Percentiles rank a stretch among this genome's conserved stretches.
Conservation (phyloP, 2,797 vertebrate genomes). For the Hemibagrus guttatus region DNA sequence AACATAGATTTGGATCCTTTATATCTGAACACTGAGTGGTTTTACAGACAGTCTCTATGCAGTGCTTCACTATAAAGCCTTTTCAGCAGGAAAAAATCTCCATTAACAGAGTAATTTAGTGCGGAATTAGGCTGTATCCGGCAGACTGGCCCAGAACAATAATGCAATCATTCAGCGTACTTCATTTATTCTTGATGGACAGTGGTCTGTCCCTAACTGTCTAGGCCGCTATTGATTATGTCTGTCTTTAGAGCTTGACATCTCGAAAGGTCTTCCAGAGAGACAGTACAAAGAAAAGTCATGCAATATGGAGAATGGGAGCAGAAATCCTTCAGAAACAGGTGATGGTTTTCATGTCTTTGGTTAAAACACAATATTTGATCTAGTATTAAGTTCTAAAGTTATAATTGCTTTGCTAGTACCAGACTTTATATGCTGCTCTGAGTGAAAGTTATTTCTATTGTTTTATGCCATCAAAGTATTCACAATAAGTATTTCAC, state of each 20-base stretch:
- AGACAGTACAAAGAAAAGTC: constrained; percentile 32
- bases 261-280: constrained; percentile 40
- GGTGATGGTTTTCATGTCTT: neutral
- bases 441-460: no score
- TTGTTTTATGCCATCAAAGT: no score
- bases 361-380: neutral
- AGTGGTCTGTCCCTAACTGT: constrained; percentile 31
- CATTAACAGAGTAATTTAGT: constrained; percentile 33
- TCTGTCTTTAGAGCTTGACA: constrained; percentile 51
- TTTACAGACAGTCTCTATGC: neutral
- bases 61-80: constrained; percentile 18
- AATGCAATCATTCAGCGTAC: constrained; percentile 30
- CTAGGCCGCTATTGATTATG: constrained; percentile 39
- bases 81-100: constrained; percentile 1
- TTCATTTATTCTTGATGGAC: constrained; percentile 42
- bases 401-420: neutral
- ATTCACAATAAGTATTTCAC: no score
- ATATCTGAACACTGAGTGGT: constrained; percentile 10
- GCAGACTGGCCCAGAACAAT: constrained; percentile 30
- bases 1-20: constrained; percentile 12
- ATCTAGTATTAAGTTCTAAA: neutral
- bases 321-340: constrained; percentile 18
- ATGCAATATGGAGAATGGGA: constrained; percentile 16
- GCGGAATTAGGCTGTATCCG: constrained; percentile 23
- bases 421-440: no score